Base-by-base conservation (phyloP, 2,888 invertebrate species). In the Drosophila subsilvestris region DNA sequence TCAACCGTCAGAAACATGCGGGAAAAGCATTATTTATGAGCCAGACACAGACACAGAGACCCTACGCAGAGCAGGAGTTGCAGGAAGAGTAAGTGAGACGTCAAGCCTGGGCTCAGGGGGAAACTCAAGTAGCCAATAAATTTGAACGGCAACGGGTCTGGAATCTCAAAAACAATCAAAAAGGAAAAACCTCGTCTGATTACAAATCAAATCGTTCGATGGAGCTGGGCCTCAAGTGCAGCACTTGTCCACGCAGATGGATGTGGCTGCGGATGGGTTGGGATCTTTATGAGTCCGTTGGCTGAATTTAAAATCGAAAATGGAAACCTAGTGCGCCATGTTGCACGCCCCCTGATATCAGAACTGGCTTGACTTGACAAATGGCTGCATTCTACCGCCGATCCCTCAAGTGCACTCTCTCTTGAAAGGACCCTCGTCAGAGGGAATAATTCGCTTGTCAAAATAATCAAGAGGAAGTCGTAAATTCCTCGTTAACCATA, bases 91-190 rank as follows among this genome's bases (percentile, higher is more conserved):
- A 49, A 79, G 9, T 62, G 45, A 81, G 67, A 63, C 58, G 32
- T 76, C 49, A 67, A 66, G 8, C 54, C 42, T 32, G 18, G 47
- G 37, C 18, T 32, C 32, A 29, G 42, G 29, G 47, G 25, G 32
- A 45, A 66, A 78, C 22, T 88, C 86, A 83, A 83, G 83, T 88
- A 84, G 68, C 61, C 72, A 72, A 83, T 83, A 86, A 88, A 78
- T 83, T 74, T 65, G 10, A 51, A 44, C 44, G 50, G 65, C 67
- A 80, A 83, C 83, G 74, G 84, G 87, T 70, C 48, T 71, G 37
- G 83, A 86, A 83, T 83, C 63, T 71, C 65, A 78, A 88, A 74
- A 69, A 47, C 69, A 63, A 69, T 42, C 44, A 48, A 42, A 62
- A 61, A 22, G 22, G 4, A 22, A 20, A 55, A 66, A 55, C 50